These are phyloP conservation scores for Melangyna quadrimaculata DNA, from an alignment of 2,888 invertebrate genomes.

Conservation along the genomic window DNA sequence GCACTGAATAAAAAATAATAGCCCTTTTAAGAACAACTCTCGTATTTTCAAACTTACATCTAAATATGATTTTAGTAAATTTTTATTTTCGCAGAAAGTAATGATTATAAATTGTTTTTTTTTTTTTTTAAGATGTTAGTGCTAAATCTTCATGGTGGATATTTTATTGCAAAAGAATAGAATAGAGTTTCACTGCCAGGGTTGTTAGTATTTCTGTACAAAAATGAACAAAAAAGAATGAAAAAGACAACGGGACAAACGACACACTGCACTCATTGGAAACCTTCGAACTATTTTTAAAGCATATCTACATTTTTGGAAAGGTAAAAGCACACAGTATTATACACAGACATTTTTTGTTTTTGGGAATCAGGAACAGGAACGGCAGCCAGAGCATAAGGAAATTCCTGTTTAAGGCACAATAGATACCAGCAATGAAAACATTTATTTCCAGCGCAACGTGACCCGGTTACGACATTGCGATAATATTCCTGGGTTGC, in stretches of 20 bases:
- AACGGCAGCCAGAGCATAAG: slow-evolving; percentile 46
- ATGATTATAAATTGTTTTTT: no score
- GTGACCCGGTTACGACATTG: slow-evolving; percentile 71
- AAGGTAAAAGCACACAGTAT: slow-evolving; percentile 15
- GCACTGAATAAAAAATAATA: no score
- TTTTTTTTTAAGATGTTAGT: slow-evolving; percentile 6
- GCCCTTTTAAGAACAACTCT: no score
- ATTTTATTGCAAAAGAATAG: neutral
- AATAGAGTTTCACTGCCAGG: neutral
- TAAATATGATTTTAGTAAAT: no score
- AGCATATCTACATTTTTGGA: neutral
- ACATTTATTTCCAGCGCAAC: slow-evolving; percentile 69
- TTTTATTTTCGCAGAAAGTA: no score
- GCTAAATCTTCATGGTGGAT: slow-evolving; percentile 38
- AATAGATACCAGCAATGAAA: slow-evolving; percentile 71
- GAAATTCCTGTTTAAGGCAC: slow-evolving; percentile 68
- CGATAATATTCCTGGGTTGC: slow-evolving; percentile 62
- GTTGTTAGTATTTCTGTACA: neutral
- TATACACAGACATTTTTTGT: neutral
- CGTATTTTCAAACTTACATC: no score
- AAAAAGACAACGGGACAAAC: slow-evolving; percentile 48
- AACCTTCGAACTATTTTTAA: slow-evolving; percentile 25
- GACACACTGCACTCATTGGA: slow-evolving; percentile 19
- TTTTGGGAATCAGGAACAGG: slow-evolving; percentile 31
- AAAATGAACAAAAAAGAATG: slow-evolving; percentile 14